phyloP scores from a whole-genome alignment of 2,797 vertebrate genomes.

The Chiloscyllium punctatum region DNA sequence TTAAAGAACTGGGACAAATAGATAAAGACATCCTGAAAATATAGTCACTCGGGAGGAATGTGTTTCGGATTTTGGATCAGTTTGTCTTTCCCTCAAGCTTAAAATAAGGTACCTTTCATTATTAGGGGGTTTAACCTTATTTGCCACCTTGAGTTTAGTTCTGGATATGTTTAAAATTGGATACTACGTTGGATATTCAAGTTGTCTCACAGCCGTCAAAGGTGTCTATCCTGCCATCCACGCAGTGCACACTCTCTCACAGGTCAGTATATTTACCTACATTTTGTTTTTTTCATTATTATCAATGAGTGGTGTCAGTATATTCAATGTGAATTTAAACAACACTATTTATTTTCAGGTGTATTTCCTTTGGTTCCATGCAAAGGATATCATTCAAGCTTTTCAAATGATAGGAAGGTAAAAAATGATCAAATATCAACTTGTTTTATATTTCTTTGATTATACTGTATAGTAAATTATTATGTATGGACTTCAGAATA shows the following conservation, averaged over 20 bases:
- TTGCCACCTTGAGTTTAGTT: conserved; percentile 82
- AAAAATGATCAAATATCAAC: conserved; percentile 37
- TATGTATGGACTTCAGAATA: background rate
- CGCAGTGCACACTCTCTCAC: conserved; percentile 79
- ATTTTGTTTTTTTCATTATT: background rate
- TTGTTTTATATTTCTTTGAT: background rate
- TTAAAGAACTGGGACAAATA: background rate
- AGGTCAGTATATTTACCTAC: conserved; percentile 62
- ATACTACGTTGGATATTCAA: conserved; percentile 80
- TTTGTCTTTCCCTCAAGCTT: background rate
- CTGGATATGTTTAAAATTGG: conserved; percentile 91
- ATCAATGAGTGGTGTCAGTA: background rate
- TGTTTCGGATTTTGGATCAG: background rate
- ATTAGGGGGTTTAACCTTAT: conserved; percentile 81
- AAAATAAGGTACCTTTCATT: background rate
- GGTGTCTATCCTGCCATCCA: conserved; percentile 84
- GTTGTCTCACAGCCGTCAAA: conserved; percentile 76
- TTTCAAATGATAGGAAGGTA: conserved; percentile 96
- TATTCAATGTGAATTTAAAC: background rate
- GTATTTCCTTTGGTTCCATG: conserved; percentile 94
- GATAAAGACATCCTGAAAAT: background rate
- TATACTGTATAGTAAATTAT: background rate
- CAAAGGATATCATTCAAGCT: conserved; percentile 91
- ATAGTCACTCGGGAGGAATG: background rate
- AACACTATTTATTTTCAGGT: conserved; percentile 62